phyloP scores from a whole-genome alignment of 2,113 vertebrate species.

The Hiodon tergisus region DNA sequence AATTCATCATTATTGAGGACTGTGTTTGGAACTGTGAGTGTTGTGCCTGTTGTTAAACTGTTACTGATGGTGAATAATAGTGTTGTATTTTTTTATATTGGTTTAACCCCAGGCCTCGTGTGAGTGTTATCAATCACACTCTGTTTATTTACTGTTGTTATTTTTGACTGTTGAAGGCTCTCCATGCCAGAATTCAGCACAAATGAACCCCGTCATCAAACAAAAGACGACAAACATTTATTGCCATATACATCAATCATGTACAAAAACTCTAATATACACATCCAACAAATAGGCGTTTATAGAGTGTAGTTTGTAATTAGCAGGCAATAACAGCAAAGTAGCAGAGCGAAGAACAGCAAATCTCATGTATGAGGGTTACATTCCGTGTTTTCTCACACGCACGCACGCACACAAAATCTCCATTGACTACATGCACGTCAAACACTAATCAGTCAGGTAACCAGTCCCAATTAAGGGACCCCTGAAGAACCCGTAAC shows the following conservation, averaged over 20 bases:
- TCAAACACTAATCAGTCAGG: not conserved
- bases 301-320: not conserved
- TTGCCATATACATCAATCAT: conserved; percentile 25
- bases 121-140: not conserved
- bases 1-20: no score
- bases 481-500: not conserved
- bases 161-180: not conserved
- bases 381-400: conserved; percentile 38
- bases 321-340: not conserved
- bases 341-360: conserved; percentile 5
- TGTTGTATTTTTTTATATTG: not conserved
- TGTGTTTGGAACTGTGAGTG: not conserved
- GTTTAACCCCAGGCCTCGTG: not conserved
- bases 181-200: conserved; percentile 29
- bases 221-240: conserved; percentile 36
- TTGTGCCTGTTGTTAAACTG: not conserved
- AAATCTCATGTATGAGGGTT: conserved; percentile 29
- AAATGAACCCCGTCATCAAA: conserved; percentile 45
- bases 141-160: not conserved
- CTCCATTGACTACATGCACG: conserved; percentile 39
- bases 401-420: conserved; percentile 51
- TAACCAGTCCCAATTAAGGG: not conserved
- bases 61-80: not conserved
- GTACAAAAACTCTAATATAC: conserved; percentile 28
- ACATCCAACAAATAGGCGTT: conserved; percentile 14